A percentile compares a stretch with the other conserved stretches of the same genome.
Conservation (phyloP, 2,797 vertebrate species). For the Melopsittacus undulatus region DNA sequence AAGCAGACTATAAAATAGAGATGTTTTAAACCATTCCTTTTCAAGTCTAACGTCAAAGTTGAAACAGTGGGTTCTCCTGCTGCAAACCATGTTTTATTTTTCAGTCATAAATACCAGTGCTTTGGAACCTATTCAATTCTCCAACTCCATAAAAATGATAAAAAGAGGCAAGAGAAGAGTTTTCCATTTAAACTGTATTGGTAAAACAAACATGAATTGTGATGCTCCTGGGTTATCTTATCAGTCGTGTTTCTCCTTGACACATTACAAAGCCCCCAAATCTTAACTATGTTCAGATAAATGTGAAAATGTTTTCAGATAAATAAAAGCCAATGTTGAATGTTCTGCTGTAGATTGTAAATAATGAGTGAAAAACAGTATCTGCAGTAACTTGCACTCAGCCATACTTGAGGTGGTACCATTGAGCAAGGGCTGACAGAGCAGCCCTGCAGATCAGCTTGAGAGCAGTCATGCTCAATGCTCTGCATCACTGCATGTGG, state of each 20-base stretch:
- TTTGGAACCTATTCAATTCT: constrained; percentile 34
- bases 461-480: not conserved
- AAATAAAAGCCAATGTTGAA: not conserved
- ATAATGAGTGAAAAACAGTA: not conserved
- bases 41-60: constrained; percentile 7
- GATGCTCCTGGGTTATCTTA: not conserved
- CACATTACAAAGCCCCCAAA: not conserved
- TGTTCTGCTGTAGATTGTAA: not conserved
- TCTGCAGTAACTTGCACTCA: not conserved
- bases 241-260: not conserved
- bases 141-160: constrained; percentile 18
- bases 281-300: not conserved
- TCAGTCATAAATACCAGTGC: constrained; percentile 28
- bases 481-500: not conserved
- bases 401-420: not conserved
- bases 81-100: constrained; percentile 36
- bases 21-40: not conserved
- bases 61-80: not conserved
- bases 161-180: constrained; percentile 25
- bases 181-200: constrained; percentile 15
- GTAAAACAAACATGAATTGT: not conserved
- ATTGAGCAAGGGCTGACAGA: not conserved
- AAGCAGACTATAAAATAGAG: constrained; percentile 18
- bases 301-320: constrained; percentile 25
- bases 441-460: not conserved